A percentile compares a stretch with the other conserved stretches of the same genome.
Evolutionary conservation across 2,888 invertebrate genomes (phyloP).

Genomic region (Scaptomyza tumidula): DNA sequence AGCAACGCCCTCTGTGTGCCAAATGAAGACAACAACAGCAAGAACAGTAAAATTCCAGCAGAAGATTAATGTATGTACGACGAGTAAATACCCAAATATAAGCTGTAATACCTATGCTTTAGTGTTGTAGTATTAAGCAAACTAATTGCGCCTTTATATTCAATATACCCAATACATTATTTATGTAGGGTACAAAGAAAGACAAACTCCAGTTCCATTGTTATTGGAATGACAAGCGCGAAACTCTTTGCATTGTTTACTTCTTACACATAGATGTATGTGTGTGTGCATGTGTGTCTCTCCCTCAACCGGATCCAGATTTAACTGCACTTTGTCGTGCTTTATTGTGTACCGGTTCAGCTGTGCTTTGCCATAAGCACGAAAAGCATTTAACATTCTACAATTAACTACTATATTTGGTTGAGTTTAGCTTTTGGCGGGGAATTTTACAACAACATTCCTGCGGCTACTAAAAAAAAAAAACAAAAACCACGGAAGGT

Average conservation of each 20-base stretch:
- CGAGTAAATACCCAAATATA: constrained; percentile 4
- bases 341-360: constrained; percentile 63
- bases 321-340: constrained; percentile 68
- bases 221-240: constrained; percentile 41
- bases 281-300: background rate
- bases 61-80: background rate
- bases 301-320: constrained; percentile 63
- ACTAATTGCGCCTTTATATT: background rate
- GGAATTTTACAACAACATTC: constrained; percentile 62
- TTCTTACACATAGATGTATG: constrained; percentile 3
- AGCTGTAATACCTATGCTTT: background rate
- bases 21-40: constrained; percentile 43
- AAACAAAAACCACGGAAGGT: constrained; percentile 37
- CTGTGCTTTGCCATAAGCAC: constrained; percentile 52
- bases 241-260: constrained; percentile 35
- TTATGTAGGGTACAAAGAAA: constrained; percentile 17
- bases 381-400: constrained; percentile 55
- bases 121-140: background rate
- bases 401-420: constrained; percentile 51
- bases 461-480: constrained; percentile 52
- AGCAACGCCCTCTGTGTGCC: constrained; percentile 50
- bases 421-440: constrained; percentile 27
- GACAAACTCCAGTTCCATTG: constrained; percentile 6
- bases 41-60: constrained; percentile 7
- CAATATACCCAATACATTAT: background rate